Evolutionary conservation across 2,113 vertebrate genomes (phyloP).

Genomic region (Anas platyrhynchos): DNA sequence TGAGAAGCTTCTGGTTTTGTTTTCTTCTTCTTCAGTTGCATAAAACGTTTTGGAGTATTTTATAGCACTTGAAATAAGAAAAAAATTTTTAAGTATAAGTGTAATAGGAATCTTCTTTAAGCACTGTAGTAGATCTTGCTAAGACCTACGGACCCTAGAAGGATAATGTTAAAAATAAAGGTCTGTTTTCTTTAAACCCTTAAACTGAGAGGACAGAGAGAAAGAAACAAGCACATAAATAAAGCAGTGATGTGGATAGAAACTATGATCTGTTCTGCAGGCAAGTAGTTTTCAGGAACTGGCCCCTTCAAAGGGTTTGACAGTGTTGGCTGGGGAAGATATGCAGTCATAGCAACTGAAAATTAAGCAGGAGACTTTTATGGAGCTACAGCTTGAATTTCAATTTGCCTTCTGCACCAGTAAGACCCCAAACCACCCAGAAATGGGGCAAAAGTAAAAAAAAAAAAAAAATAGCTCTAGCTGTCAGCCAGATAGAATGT

Average conservation of each 20-base stretch:
- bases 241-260: not conserved
- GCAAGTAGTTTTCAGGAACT: constrained; percentile 9
- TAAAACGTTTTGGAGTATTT: not conserved
- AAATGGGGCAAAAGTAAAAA: constrained; percentile 11
- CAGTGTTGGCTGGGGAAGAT: not conserved
- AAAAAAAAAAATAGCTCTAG: not conserved
- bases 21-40: not conserved
- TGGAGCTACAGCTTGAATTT: constrained; percentile 20
- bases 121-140: not conserved
- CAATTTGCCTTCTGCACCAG: constrained; percentile 15
- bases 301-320: not conserved
- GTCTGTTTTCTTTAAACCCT: not conserved
- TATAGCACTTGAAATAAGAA: not conserved
- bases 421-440: not conserved
- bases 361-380: constrained; percentile 9
- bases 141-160: not conserved
- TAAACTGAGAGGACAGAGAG: not conserved
- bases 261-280: not conserved
- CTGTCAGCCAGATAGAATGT: not conserved
- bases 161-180: not conserved
- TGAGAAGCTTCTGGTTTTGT: not conserved
- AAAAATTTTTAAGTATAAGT: not conserved
- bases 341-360: not conserved
- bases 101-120: not conserved
- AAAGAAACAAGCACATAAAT: constrained; percentile 12